phyloP scores from a whole-genome alignment of 2,797 vertebrate species.

The Phoebastria nigripes region DNA sequence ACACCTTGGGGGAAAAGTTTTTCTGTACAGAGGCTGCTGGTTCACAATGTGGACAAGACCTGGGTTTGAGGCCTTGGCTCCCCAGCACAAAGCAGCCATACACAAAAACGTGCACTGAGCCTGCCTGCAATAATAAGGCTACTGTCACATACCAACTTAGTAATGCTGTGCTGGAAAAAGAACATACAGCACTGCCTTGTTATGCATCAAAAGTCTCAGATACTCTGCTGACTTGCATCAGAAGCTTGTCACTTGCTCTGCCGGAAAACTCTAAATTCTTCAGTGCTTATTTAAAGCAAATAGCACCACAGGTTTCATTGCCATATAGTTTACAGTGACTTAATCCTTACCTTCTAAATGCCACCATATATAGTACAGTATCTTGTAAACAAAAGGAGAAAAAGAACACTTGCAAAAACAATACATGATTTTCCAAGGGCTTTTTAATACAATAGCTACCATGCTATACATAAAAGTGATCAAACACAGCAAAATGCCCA shows the following conservation, averaged over 20 bases:
- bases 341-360: not conserved
- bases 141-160: not conserved
- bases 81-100: not conserved
- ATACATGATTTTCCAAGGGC: not conserved
- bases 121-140: not conserved
- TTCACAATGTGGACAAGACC: fast-evolving
- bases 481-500: not conserved
- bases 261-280: not conserved
- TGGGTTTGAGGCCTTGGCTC: not conserved
- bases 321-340: not conserved
- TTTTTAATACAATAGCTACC: not conserved
- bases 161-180: not conserved
- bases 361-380: not conserved
- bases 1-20: not conserved
- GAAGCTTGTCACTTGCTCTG: not conserved
- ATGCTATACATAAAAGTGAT: not conserved
- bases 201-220: not conserved
- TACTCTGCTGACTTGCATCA: not conserved
- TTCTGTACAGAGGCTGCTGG: not conserved
- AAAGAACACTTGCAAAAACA: not conserved
- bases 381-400: not conserved
- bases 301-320: not conserved
- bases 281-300: conserved; percentile 7
- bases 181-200: not conserved
- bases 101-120: not conserved